phyloP scores from a whole-genome alignment of 2,888 invertebrate species.

The Ormia ochracea region DNA sequence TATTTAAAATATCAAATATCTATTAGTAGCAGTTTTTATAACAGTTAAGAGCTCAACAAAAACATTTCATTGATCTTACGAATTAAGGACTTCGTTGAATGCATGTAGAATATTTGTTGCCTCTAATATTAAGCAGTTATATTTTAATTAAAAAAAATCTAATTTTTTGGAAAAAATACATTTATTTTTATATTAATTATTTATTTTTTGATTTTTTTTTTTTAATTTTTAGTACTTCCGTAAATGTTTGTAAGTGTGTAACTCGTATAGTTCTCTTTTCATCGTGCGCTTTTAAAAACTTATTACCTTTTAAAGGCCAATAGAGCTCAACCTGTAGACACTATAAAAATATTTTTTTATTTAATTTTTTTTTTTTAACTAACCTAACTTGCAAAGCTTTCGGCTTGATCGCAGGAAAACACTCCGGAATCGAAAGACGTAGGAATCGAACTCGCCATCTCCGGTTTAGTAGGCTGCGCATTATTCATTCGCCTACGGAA shows the following conservation, averaged over 20 bases:
- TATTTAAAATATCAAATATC: no score
- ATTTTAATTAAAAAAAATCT: background rate
- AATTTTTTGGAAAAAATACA: slow-evolving; percentile 8
- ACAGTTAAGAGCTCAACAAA: background rate
- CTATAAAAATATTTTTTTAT: background rate
- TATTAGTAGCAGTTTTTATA: background rate
- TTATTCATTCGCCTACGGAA: no score
- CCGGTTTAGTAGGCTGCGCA: no score
- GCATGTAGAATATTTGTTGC: background rate
- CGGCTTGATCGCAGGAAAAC: no score
- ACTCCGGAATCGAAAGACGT: no score
- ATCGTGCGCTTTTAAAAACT: no score
- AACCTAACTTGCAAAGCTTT: no score
- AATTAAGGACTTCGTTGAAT: slow-evolving; percentile 35
- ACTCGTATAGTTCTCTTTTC: background rate
- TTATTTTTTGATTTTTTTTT: background rate
- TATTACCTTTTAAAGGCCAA: slow-evolving; percentile 40
- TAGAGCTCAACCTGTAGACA: slow-evolving; percentile 40
- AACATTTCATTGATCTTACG: background rate
- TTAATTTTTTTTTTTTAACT: no score
- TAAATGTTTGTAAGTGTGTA: background rate
- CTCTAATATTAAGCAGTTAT: background rate
- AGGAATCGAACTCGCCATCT: no score
- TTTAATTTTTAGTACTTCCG: background rate
- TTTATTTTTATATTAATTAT: background rate